A percentile compares a stretch with the other conserved stretches of the same genome.
Conservation (phyloP, 2,113 vertebrate genomes). For the Martes martes region DNA sequence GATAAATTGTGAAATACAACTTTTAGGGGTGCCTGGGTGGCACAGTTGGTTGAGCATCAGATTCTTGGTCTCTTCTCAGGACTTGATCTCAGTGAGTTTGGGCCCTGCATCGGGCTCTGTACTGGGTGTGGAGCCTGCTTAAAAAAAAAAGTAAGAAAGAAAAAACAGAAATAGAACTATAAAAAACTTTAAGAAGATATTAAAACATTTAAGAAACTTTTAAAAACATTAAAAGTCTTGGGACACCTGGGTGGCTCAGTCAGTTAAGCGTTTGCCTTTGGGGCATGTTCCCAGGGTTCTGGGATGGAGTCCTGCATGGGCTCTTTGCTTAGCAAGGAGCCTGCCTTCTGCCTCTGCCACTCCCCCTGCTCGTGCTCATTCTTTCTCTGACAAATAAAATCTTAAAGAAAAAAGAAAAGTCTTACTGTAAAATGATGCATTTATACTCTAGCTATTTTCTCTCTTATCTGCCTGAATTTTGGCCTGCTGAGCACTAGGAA, state of each 20-base stretch:
- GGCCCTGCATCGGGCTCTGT: neutral
- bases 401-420: neutral
- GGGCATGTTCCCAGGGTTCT: neutral
- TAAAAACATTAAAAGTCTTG: neutral
- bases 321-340: neutral
- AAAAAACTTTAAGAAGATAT: conserved; percentile 11
- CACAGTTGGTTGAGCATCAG: neutral
- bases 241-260: neutral
- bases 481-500: neutral
- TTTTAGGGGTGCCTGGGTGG: neutral
- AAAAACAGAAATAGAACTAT: neutral
- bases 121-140: neutral
- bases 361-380: neutral
- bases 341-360: neutral
- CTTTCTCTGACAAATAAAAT: neutral
- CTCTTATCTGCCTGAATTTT: neutral
- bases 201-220: conserved; percentile 16
- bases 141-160: neutral
- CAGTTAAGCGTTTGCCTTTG: neutral
- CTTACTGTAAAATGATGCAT: neutral
- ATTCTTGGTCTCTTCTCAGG: neutral
- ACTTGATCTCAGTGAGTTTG: neutral
- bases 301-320: neutral
- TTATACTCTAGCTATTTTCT: neutral
- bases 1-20: conserved; percentile 32